These are phyloP conservation scores for Drepana falcataria DNA, from an alignment of 2,888 invertebrate species.

Conservation along the genomic window DNA sequence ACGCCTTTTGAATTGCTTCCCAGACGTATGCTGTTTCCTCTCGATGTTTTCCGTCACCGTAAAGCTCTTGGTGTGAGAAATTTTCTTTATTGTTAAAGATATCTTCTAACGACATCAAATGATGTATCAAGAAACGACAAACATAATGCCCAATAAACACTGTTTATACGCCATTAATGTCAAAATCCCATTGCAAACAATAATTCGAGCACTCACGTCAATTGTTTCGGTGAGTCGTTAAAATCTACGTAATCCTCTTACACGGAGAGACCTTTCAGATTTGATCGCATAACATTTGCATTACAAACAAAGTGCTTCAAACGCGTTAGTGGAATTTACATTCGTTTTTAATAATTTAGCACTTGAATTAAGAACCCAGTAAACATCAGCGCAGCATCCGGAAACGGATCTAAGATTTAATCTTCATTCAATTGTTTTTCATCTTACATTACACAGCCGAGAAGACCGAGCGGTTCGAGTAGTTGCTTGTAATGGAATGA, in stretches of 20 bases:
- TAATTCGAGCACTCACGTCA: not conserved
- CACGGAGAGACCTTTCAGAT: conserved; percentile 30
- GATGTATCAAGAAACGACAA: too few relatives aligned
- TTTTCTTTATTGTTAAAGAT: too few relatives aligned
- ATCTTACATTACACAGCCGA: too few relatives aligned
- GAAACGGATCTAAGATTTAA: too few relatives aligned
- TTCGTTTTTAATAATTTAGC: not conserved
- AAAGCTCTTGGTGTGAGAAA: too few relatives aligned
- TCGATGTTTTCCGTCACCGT: too few relatives aligned
- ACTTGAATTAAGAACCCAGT: not conserved
- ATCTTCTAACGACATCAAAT: too few relatives aligned
- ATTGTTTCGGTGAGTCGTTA: conserved; percentile 2
- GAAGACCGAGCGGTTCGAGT: too few relatives aligned
- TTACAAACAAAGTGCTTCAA: conserved; percentile 14
- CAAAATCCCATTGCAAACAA: not conserved
- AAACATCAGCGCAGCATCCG: not conserved
- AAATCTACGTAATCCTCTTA: conserved; percentile 22
- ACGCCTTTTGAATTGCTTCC: too few relatives aligned
- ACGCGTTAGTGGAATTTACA: not conserved
- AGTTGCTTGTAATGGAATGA: too few relatives aligned
- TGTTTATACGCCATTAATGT: not conserved
- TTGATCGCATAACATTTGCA: conserved; percentile 30
- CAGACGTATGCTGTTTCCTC: too few relatives aligned
- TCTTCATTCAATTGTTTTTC: too few relatives aligned
- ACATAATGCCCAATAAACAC: not conserved